Conservation (phyloP, 1,140 invertebrate species). For the Leucophenga varia region DNA sequence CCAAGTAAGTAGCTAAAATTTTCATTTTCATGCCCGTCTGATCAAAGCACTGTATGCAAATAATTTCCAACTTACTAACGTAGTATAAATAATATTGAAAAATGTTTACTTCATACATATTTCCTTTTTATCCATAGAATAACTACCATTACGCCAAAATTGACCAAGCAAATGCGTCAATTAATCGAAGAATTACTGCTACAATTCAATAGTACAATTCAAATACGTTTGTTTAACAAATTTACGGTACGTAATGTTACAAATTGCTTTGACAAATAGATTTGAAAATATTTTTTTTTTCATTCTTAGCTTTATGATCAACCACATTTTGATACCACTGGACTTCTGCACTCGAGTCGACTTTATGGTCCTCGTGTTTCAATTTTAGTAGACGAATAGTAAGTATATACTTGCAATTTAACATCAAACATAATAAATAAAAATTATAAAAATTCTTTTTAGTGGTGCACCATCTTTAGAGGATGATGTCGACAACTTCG, state of each 20-base stretch:
- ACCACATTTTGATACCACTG: slow-evolving; percentile 50
- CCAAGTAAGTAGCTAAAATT: slow-evolving; percentile 72
- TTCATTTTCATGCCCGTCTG: not conserved
- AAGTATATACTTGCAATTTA: slow-evolving; percentile 6
- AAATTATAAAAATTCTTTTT: slow-evolving; percentile 3
- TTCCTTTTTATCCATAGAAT: slow-evolving; percentile 25
- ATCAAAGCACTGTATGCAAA: not conserved
- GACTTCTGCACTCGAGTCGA: slow-evolving; percentile 44
- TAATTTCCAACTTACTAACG: not conserved
- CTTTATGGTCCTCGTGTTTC: slow-evolving; percentile 48
- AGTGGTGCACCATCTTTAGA: slow-evolving; percentile 38
- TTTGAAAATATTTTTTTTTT: slow-evolving; percentile 3
- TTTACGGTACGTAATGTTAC: slow-evolving; percentile 33
- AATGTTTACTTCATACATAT: not conserved
- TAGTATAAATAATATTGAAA: not conserved
- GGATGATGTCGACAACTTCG: slow-evolving; percentile 73
- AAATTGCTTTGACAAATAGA: not conserved
- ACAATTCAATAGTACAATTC: slow-evolving; percentile 42
- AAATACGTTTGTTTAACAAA: slow-evolving; percentile 42
- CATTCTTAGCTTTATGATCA: slow-evolving; percentile 39
- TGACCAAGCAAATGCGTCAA: slow-evolving; percentile 42
- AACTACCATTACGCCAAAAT: slow-evolving; percentile 38
- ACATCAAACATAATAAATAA: not conserved
- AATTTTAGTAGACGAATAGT: slow-evolving; percentile 52
- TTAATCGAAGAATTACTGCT: slow-evolving; percentile 36